Conservation (phyloP, 2,113 vertebrate genomes). For the Calidris pugnax region DNA sequence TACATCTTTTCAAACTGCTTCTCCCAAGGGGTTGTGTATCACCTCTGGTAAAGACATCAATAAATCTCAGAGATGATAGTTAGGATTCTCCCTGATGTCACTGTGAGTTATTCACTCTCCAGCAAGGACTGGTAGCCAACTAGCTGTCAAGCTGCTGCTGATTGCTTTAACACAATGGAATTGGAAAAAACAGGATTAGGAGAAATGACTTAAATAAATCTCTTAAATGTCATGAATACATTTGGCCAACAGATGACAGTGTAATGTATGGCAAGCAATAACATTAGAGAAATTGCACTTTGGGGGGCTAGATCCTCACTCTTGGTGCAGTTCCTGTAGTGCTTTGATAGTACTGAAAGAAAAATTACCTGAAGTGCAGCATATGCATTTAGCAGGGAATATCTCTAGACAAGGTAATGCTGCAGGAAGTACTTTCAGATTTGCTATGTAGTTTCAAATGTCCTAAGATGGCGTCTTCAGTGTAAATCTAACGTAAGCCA, state of each 20-base stretch:
- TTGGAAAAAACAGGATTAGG: background rate
- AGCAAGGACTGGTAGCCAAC: background rate
- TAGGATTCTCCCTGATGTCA: background rate
- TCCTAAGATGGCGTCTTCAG: background rate
- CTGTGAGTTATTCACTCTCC: background rate
- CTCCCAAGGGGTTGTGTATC: background rate
- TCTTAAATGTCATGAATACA: background rate
- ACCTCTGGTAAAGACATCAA: background rate
- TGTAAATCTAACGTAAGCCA: background rate
- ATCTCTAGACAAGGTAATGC: background rate
- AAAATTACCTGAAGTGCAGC: background rate
- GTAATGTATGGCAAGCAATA: background rate
- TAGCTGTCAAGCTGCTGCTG: background rate
- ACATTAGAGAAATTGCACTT: background rate
- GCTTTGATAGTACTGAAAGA: background rate
- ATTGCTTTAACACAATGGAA: background rate
- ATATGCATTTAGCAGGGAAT: background rate
- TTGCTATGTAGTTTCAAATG: background rate
- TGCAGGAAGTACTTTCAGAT: background rate
- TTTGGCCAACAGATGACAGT: background rate
- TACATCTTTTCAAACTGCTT: background rate
- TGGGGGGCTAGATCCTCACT: background rate
- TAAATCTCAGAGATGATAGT: background rate
- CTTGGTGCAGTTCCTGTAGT: background rate
- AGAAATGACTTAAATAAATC: background rate